phyloP scores from a whole-genome alignment of 2,113 vertebrate genomes.

The Panthera tigris region DNA sequence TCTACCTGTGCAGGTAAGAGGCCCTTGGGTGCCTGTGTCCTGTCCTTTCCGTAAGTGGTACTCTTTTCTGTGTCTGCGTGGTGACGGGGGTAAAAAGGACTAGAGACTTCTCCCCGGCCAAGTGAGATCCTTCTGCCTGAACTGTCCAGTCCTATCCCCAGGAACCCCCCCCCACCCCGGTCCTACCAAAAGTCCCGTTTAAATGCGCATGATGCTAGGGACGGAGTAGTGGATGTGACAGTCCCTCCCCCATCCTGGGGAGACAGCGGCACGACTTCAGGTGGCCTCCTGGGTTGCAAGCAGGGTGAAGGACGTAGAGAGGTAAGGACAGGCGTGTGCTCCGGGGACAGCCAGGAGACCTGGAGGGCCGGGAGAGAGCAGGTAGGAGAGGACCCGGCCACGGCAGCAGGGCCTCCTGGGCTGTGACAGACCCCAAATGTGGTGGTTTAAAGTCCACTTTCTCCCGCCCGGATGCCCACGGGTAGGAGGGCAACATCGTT shows the following conservation, averaged over 20 bases:
- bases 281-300: accelerated
- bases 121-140: accelerated
- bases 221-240: accelerated
- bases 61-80: not conserved
- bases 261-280: accelerated
- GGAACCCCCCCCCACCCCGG: too few species aligned
- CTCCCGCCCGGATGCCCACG: not conserved
- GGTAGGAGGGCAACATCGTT: not conserved
- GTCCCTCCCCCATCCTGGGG: not conserved
- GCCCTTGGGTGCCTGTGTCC: accelerated
- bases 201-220: accelerated
- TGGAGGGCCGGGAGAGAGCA: too few species aligned
- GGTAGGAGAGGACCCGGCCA: not conserved
- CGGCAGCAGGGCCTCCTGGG: not conserved
- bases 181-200: not conserved
- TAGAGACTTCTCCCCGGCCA: not conserved
- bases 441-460: not conserved
- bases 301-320: not conserved
- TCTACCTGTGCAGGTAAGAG: slow-evolving; percentile 89
- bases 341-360: not conserved
- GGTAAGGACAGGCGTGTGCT: accelerated
- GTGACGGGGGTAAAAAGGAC: accelerated
- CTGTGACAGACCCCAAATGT: not conserved
- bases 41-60: accelerated
- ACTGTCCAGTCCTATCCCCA: not conserved